Evolutionary conservation across 2,113 vertebrate species (phyloP).

Genomic region (Toxotes chatareus): DNA sequence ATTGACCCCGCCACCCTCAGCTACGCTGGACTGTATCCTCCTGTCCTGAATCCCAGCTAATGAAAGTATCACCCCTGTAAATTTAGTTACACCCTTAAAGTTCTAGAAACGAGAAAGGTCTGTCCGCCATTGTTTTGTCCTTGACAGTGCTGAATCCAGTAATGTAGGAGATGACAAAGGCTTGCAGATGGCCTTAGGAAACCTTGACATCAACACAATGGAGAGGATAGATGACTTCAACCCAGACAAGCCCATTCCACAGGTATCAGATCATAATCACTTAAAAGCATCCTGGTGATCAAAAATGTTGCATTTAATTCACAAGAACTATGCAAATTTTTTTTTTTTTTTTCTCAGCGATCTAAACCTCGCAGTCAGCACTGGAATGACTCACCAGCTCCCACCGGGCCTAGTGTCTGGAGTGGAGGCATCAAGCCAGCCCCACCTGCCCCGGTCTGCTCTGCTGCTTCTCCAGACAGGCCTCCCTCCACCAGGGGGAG

Average conservation of each 20-base stretch:
- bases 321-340: neutral
- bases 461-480: conserved; percentile 66
- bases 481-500: conserved; percentile 82
- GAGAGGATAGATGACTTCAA: conserved; percentile 89
- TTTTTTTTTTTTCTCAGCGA: conserved; percentile 65
- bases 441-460: neutral
- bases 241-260: conserved; percentile 84
- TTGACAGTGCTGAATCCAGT: conserved; percentile 84
- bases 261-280: conserved; percentile 44
- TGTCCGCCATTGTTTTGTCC: conserved; percentile 51
- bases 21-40: conserved; percentile 97
- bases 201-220: conserved; percentile 91
- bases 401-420: conserved; percentile 66
- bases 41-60: neutral
- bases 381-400: conserved; percentile 80
- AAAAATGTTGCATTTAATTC: neutral
- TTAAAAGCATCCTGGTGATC: neutral
- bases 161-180: conserved; percentile 89
- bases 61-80: neutral
- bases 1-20: conserved; percentile 85
- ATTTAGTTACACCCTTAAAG: neutral
- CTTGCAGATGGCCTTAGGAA: conserved; percentile 94
- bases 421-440: conserved; percentile 22
- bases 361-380: conserved; percentile 81
- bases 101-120: neutral